Conservation (phyloP, 2,797 vertebrate species). For the Bradypus variegatus region DNA sequence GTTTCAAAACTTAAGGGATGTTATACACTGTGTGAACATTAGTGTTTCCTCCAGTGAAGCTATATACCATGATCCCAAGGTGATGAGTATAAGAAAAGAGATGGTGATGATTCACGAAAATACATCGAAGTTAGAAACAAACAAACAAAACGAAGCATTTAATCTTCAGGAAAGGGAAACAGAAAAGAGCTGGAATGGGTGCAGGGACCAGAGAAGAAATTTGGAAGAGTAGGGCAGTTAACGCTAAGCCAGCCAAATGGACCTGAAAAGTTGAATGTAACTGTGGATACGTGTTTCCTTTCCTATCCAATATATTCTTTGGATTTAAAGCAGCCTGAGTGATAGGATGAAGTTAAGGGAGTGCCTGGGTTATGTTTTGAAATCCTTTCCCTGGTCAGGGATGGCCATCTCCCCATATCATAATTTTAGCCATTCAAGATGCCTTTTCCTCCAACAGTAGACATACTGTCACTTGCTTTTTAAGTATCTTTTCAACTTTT, state of each 20-base stretch:
- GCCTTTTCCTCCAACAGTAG: constrained; percentile 44
- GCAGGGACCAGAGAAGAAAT: constrained; percentile 83
- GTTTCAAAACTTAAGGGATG: constrained; percentile 84
- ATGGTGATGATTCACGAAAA: constrained; percentile 88
- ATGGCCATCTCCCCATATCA: not conserved
- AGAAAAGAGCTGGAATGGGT: constrained; percentile 84
- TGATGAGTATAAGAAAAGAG: constrained; percentile 86
- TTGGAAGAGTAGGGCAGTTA: constrained; percentile 85
- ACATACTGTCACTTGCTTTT: constrained; percentile 38
- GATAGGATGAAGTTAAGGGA: not conserved
- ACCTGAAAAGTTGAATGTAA: constrained; percentile 48
- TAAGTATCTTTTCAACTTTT: not conserved
- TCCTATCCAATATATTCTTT: not conserved
- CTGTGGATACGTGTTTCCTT: not conserved
- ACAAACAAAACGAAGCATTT: constrained; percentile 80
- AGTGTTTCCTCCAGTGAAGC: constrained; percentile 87
- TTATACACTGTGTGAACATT: constrained; percentile 78
- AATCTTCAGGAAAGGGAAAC: constrained; percentile 82
- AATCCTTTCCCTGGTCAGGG: constrained; percentile 7
- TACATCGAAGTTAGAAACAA: constrained; percentile 76
- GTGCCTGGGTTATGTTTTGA: not conserved
- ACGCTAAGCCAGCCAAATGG: constrained; percentile 85
- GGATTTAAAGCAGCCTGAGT: constrained; percentile 38
- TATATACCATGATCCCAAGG: constrained; percentile 84
- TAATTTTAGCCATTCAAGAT: constrained; percentile 45